These are phyloP conservation scores for Conger conger DNA, from an alignment of 2,113 vertebrate species.

Conservation along the genomic window DNA sequence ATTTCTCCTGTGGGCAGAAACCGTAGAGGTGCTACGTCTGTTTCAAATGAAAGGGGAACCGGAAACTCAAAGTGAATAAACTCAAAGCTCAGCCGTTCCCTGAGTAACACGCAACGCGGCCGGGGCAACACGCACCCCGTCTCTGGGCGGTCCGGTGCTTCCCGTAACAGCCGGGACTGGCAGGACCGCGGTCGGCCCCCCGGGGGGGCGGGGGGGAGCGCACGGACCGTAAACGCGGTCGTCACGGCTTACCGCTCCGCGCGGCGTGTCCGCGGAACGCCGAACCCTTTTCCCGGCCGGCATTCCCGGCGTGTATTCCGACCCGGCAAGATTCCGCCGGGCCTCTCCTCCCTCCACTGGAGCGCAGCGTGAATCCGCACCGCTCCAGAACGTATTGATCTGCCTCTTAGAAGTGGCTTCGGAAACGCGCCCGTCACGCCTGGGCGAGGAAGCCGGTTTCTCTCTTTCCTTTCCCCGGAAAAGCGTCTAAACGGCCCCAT, in stretches of 20 bases:
- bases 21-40: neutral
- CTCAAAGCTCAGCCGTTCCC: too few species aligned
- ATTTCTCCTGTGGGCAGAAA: neutral
- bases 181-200: neutral
- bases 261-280: neutral
- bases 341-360: neutral
- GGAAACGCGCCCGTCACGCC: neutral
- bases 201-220: neutral
- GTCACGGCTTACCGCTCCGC: neutral
- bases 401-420: neutral
- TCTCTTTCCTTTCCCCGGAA: too few species aligned
- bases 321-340: neutral
- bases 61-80: neutral
- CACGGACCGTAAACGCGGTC: neutral
- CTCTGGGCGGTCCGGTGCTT: neutral
- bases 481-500: too few species aligned
- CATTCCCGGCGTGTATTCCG: neutral
- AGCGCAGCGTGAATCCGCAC: neutral
- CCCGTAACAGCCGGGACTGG: neutral
- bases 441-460: neutral
- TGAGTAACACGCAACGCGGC: too few species aligned
- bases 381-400: neutral
- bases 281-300: too few species aligned
- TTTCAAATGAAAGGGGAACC: conserved; percentile 2
- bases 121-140: neutral